phyloP scores from a whole-genome alignment of 2,888 invertebrate species.

The Drosophila flavopinicola region DNA sequence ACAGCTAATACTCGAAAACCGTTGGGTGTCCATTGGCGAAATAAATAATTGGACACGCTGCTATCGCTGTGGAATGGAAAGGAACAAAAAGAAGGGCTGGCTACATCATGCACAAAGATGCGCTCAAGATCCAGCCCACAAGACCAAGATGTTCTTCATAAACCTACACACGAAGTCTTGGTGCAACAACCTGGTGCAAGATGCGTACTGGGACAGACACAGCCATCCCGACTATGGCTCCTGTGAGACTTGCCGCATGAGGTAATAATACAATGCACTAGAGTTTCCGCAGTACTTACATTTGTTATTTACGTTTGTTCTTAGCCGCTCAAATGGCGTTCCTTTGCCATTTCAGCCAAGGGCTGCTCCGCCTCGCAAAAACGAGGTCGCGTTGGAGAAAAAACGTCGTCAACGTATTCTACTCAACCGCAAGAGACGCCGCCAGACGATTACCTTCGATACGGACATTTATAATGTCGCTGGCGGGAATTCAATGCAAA shows the following conservation, averaged over 20 bases:
- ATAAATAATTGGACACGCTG: slow-evolving; percentile 30
- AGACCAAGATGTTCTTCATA: slow-evolving; percentile 34
- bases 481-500: neutral
- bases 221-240: slow-evolving; percentile 16
- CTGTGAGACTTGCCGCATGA: slow-evolving; percentile 14
- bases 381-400: slow-evolving; percentile 1
- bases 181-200: slow-evolving; percentile 34
- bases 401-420: slow-evolving; percentile 5
- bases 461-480: neutral
- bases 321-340: slow-evolving; percentile 16
- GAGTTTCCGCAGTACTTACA: neutral
- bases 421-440: slow-evolving; percentile 18
- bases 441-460: neutral
- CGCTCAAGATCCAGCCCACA: slow-evolving; percentile 29
- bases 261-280: slow-evolving; percentile 27
- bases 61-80: slow-evolving; percentile 28
- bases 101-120: slow-evolving; percentile 40
- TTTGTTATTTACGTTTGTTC: neutral
- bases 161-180: slow-evolving; percentile 39
- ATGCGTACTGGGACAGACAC: slow-evolving; percentile 38
- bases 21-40: slow-evolving; percentile 27
- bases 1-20: neutral
- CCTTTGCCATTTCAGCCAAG: slow-evolving; percentile 46
- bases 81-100: slow-evolving; percentile 19
- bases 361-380: slow-evolving; percentile 29